These are phyloP conservation scores for Trachurus trachurus DNA, from an alignment of 2,797 vertebrate species.

Conservation along the genomic window DNA sequence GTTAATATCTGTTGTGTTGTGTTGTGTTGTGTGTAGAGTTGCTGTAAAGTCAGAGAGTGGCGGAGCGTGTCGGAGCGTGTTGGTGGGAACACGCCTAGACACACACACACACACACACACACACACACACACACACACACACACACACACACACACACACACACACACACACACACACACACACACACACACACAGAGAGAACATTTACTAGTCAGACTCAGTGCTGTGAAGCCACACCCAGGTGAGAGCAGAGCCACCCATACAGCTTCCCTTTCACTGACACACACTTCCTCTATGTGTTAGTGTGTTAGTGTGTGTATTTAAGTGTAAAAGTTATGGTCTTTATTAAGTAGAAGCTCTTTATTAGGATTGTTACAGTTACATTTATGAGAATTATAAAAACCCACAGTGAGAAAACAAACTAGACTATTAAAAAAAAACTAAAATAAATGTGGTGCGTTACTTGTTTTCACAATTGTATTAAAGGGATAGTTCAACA, in stretches of 20 bases:
- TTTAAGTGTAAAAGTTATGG: neutral
- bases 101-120: constrained; percentile 31
- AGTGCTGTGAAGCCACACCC: constrained; percentile 63
- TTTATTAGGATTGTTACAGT: too few species aligned
- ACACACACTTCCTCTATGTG: constrained; percentile 59
- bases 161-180: constrained; percentile 36
- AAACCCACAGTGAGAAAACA: too few species aligned
- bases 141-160: constrained; percentile 32
- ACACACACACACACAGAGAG: constrained; percentile 34
- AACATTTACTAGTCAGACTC: constrained; percentile 39
- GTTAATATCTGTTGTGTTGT: neutral
- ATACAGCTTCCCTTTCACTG: constrained; percentile 65
- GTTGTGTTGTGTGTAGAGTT: constrained; percentile 13
- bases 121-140: constrained; percentile 38
- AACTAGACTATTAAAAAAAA: too few species aligned
- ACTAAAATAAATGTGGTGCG: too few species aligned
- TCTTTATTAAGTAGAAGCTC: neutral
- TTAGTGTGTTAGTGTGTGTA: neutral
- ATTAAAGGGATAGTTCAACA: too few species aligned
- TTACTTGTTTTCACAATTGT: too few species aligned
- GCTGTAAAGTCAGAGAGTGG: constrained; percentile 15
- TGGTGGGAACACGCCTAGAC: constrained; percentile 31
- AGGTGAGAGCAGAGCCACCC: constrained; percentile 70
- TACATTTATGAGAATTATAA: too few species aligned
- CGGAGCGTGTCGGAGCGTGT: constrained; percentile 43